Base-by-base conservation (phyloP, 2,888 invertebrate genomes). In the Dolomedes plantarius region DNA sequence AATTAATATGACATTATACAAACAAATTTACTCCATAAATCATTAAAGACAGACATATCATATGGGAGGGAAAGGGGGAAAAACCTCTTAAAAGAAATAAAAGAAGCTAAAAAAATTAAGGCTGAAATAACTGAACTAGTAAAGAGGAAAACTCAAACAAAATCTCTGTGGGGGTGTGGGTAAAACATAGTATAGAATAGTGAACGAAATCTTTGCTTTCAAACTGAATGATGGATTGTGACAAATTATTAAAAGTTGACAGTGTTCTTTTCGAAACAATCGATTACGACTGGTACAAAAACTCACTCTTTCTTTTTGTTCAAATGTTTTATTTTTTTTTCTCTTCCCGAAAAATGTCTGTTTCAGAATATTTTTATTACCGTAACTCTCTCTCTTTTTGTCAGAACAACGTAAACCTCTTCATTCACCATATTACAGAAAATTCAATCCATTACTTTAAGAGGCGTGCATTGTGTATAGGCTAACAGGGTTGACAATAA, bases 241-340 rank as follows among this genome's bases (percentile, higher is more conserved):
- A 56, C 56, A 56, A 56, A 56, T 56, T 56, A 56, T 56, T 56
- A 56, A 56, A 56, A 56, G 56, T 56, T 56, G 56, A 23, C 56
- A 23, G 23, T 23, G 56, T 56, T 23, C 23, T 23, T 56, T 56
- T n/a, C 19, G 56, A 56, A 56, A 11, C 16, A 56, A 23, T 56
- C 56, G 2, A 23, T 56, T 56, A 19, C 23, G n/a, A 23, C 1
- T 23, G 2, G 56, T 56, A 23, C 11, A 23, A 56, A 23, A 56
- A 9, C 46, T 41, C 9, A 36, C 11, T 36, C 6, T 36, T 36
- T 5, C 6, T 36, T 36, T 16, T 13, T 46, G 13, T 46, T 9
- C 16, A 16, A 46, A 2, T 9, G 6, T 5, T 36, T 36, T 36
- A 7, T 46, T 16, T 46, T 11, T 46, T 9, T 46, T 16, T 36